Evolutionary conservation across 2,797 vertebrate genomes (phyloP), one percentile per base, ranked within the genome.

Genomic region (Paguma larvata): DNA sequence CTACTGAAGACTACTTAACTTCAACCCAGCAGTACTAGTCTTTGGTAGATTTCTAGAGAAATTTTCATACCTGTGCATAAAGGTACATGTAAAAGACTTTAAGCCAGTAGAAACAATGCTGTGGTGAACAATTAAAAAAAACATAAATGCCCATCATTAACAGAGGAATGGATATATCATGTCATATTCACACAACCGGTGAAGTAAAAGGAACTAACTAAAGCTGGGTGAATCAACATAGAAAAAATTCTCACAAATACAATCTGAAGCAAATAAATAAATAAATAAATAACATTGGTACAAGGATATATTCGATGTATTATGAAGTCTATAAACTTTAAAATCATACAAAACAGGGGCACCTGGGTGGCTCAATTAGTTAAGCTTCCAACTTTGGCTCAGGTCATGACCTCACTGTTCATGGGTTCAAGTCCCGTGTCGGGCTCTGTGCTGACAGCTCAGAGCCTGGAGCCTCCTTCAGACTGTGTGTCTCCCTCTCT

Each of bases 131-230:
- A 72, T 87, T 56, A 59, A 44, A 94, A 89, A 62, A 18, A 68
- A 53, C 9, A 30, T 18, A 89, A 65, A 44, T 41, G 48, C 2
- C 44, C n/a, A 34, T 70, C 16, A 21, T 65, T 93, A 88, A 77
- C 27, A 88, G 85, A n/a, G 19, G 23, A 62, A 84, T 84, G 23
- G 30, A 11, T 51, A 14, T 27, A 30, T 72, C 8, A 30, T 63
- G 30, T 68, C 44, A 56, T 19, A 62, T 3, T 83, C 59, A 65
- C 44, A 63, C 16, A 68, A 91, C 7, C 19, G n/a, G 89, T 15
- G 3, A 75, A 44, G 41, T 38, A 75, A 95, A 95, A 84, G 59
- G n/a, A 84, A 92, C 89, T 63, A 94, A 90, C 16, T 87, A 92
- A 10, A 84, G 4, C 34, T 92, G 21, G 63, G 13, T 86, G 53